Percentiles rank a stretch among this genome's conserved stretches.
Evolutionary conservation across 2,888 invertebrate genomes (phyloP).

Genomic region (Oegoconia quadripuncta): DNA sequence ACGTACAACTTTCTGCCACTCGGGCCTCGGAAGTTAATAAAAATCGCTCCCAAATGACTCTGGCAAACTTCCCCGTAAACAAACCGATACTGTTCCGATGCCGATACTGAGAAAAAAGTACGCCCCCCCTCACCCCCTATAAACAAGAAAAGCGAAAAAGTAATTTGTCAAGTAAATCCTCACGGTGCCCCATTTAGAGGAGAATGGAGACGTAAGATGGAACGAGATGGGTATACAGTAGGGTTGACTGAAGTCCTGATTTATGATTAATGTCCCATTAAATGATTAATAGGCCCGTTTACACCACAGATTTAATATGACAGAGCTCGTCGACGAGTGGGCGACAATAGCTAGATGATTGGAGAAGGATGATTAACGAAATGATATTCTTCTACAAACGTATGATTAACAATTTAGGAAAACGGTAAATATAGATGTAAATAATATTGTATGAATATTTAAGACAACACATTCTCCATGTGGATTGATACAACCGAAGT

Average conservation of each 20-base stretch:
- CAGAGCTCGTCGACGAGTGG: too few species aligned
- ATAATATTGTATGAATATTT: too few species aligned
- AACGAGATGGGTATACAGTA: conserved; percentile 18
- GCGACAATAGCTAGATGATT: too few species aligned
- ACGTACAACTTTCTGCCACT: conserved; percentile 40
- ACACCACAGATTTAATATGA: conserved; percentile 40
- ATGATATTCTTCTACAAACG: too few species aligned
- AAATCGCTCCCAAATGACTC: conserved; percentile 70
- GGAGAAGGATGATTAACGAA: too few species aligned
- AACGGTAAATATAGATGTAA: too few species aligned
- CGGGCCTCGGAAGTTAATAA: conserved; percentile 65
- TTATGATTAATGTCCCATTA: conserved; percentile 58
- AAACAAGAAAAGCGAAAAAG: conserved; percentile 68
- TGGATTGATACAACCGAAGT: too few species aligned
- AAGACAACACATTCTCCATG: too few species aligned
- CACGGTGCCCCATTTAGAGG: conserved; percentile 44
- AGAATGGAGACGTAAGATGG: conserved; percentile 38
- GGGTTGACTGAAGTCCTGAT: conserved; percentile 30
- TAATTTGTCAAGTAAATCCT: conserved; percentile 76
- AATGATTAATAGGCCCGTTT: conserved; percentile 51
- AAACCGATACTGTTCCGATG: conserved; percentile 53
- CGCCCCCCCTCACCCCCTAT: conserved; percentile 26
- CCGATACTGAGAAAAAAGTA: conserved; percentile 28
- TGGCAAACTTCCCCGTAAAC: conserved; percentile 59
- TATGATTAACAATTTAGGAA: too few species aligned